Conservation (phyloP, 2,797 vertebrate genomes). For the Acanthurus lineatus region DNA sequence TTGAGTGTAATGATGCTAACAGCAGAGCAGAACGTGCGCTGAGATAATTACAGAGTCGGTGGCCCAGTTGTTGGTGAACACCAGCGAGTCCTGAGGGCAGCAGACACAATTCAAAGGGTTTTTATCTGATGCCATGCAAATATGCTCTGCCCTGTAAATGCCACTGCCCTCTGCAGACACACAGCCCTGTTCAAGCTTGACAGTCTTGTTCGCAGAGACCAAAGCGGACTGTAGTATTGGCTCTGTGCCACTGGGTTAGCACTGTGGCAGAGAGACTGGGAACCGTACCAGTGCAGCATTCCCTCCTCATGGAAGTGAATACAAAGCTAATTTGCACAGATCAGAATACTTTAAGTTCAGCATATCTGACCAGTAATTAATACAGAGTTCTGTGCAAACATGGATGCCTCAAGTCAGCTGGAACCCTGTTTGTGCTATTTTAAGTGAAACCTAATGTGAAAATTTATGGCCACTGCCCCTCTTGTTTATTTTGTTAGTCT, state of each 20-base stretch:
- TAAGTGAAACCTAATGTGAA: neutral
- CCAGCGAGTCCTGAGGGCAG: constrained; percentile 53
- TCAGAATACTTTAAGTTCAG: neutral
- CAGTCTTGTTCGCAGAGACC: constrained; percentile 46
- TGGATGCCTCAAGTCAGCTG: neutral
- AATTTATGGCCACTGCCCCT: neutral
- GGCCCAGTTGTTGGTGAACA: constrained; percentile 64
- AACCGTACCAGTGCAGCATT: constrained; percentile 16
- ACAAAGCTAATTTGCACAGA: neutral
- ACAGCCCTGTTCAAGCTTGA: constrained; percentile 27
- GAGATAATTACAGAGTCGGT: constrained; percentile 64
- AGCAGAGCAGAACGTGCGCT: constrained; percentile 30
- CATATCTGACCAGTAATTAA: constrained; percentile 12
- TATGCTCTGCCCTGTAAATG: constrained; percentile 56
- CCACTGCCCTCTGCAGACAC: constrained; percentile 52
- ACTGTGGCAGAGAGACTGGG: constrained; percentile 20
- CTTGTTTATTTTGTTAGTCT: neutral
- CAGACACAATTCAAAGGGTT: constrained; percentile 44
- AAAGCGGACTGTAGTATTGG: constrained; percentile 40
- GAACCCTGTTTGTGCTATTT: neutral
- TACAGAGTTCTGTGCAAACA: neutral
- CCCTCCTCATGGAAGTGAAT: neutral
- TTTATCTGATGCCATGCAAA: constrained; percentile 66
- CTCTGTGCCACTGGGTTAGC: constrained; percentile 35
- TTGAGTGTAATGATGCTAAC: constrained; percentile 16